A percentile compares a stretch with the other conserved stretches of the same genome.
Conservation (phyloP, 1,140 invertebrate genomes). For the Neuroterus valhalla region DNA sequence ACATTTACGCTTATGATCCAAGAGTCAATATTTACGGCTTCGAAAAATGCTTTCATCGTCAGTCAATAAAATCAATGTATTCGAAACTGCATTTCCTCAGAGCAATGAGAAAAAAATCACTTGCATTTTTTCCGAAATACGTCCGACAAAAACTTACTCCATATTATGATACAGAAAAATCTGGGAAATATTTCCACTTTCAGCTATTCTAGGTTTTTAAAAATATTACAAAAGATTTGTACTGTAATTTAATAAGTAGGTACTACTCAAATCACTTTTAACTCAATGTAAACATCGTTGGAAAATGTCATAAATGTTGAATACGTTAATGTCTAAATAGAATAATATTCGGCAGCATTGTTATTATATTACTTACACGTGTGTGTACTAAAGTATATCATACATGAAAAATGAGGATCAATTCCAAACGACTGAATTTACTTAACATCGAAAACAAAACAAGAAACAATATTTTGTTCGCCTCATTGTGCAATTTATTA, state of each 20-base stretch:
- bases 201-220: not conserved
- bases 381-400: conserved; percentile 10
- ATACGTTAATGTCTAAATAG: not conserved
- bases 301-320: not conserved
- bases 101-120: not conserved
- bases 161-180: too few species aligned
- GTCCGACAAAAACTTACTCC: too few species aligned
- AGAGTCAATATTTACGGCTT: not conserved
- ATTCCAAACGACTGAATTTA: not conserved
- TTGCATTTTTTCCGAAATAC: not conserved
- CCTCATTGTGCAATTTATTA: conserved; percentile 4
- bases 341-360: not conserved
- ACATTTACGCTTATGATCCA: not conserved
- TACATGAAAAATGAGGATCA: not conserved
- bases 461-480: not conserved
- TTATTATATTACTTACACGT: not conserved
- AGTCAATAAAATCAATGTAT: not conserved
- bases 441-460: not conserved
- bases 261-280: not conserved
- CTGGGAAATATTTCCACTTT: not conserved
- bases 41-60: conserved; percentile 3
- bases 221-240: not conserved
- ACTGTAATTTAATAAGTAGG: too few species aligned
- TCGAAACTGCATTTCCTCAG: not conserved
- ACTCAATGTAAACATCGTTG: not conserved